phyloP scores from a whole-genome alignment of 2,113 vertebrate genomes.

The Pluvialis apricaria region DNA sequence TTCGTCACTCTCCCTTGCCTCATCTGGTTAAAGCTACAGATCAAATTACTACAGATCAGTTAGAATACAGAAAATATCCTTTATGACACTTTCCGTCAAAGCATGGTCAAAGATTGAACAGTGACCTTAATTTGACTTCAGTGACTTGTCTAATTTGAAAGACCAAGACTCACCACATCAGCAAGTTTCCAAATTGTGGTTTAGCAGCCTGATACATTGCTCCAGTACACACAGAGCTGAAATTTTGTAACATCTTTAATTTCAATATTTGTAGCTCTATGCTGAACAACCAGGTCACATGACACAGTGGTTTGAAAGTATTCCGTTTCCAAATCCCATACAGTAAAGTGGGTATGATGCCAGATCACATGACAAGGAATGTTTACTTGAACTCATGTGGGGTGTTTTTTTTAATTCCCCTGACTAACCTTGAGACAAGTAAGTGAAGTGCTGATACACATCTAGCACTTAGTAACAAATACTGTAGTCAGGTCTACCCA shows the following conservation, averaged over 20 bases:
- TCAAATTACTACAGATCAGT: neutral
- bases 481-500: neutral
- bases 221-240: rapidly evolving
- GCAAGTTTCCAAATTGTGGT: neutral
- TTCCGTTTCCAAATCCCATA: neutral
- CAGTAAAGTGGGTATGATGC: neutral
- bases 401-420: neutral
- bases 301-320: neutral
- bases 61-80: neutral
- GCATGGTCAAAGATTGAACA: neutral
- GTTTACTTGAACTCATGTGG: neutral
- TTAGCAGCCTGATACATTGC: neutral
- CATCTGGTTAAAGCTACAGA: neutral
- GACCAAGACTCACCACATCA: neutral
- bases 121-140: neutral
- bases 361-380: neutral
- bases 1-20: neutral
- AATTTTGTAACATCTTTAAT: neutral
- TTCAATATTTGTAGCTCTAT: neutral
- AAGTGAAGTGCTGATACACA: neutral
- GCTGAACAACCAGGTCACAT: neutral
- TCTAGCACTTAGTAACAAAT: neutral
- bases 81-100: neutral
- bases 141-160: neutral
- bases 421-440: neutral